Evolutionary conservation across 37 sponge, comb jelly and placozoan species (phyloP), one percentile per base, ranked within the genome.

Genomic region (Dysidea cf. avara): DNA sequence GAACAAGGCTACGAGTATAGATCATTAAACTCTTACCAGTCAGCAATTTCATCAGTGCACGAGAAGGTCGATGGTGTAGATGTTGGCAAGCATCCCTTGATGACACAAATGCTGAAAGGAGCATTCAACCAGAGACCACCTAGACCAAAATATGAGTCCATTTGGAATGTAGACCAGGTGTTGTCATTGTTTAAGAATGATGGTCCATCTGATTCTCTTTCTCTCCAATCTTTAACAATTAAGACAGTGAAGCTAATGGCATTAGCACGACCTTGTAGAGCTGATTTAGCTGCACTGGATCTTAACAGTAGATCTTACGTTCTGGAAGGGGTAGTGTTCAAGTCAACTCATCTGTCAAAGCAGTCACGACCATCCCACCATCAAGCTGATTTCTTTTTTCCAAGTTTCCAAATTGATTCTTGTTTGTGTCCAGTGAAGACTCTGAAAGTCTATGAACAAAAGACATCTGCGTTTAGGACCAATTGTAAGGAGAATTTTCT

Each of bases 241-340:
- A 82, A 82, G 52, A 31, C 58, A 20, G 69, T 61, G 12, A 73
- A 47, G 69, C 75, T 82, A n/a, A n/a, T n/a, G n/a, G n/a, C n/a
- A n/a, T n/a, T n/a, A n/a, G n/a, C n/a, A n/a, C n/a, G n/a, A n/a
- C n/a, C n/a, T n/a, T n/a, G n/a, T n/a, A n/a, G n/a, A n/a, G n/a
- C n/a, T n/a, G n/a, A n/a, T n/a, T n/a, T n/a, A n/a, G n/a, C n/a
- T n/a, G n/a, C n/a, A n/a, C n/a, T n/a, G n/a, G n/a, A n/a, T n/a
- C n/a, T n/a, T n/a, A n/a, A n/a, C n/a, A n/a, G n/a, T n/a, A n/a
- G n/a, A n/a, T n/a, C n/a, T n/a, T n/a, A n/a, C n/a, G n/a, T n/a
- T n/a, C n/a, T n/a, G n/a, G n/a, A n/a, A n/a, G n/a, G n/a, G n/a
- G n/a, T n/a, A n/a, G n/a, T n/a, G n/a, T n/a, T n/a, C n/a, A n/a